Evolutionary conservation across 2,888 invertebrate genomes (phyloP).

Genomic region (Lepetodrilus schrolli): DNA sequence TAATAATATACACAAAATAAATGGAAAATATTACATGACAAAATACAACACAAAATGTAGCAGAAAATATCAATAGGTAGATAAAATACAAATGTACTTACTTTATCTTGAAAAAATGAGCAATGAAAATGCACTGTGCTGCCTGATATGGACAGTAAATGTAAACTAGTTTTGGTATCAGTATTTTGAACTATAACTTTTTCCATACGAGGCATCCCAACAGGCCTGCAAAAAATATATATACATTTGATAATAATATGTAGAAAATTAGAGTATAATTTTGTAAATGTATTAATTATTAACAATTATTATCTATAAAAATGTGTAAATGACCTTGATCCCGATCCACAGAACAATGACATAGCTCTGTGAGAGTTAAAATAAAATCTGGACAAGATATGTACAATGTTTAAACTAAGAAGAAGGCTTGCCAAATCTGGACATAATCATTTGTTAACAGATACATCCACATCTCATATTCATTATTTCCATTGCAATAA

Average conservation of each 20-base stretch:
- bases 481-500: no score
- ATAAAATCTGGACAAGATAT: background rate
- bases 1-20: background rate
- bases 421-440: no score
- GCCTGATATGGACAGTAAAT: constrained; percentile 94
- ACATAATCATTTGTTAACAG: no score
- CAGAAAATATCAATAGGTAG: background rate
- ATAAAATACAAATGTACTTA: constrained; percentile 74
- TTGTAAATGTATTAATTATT: background rate
- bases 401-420: no score
- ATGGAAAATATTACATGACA: background rate
- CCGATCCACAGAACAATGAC: background rate
- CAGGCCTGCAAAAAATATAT: constrained; percentile 80
- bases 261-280: background rate
- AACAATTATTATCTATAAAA: no score
- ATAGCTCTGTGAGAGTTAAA: background rate
- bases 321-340: no score
- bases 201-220: constrained; percentile 90
- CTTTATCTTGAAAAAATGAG: constrained; percentile 96
- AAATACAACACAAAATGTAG: background rate
- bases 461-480: no score
- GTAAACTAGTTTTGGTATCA: constrained; percentile 89
- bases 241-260: background rate
- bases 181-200: constrained; percentile 91
- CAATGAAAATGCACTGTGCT: constrained; percentile 96